A percentile compares a stretch with the other conserved stretches of the same genome.
phyloP scores from a whole-genome alignment of 2,888 invertebrate species.

The Melanchra persicariae region DNA sequence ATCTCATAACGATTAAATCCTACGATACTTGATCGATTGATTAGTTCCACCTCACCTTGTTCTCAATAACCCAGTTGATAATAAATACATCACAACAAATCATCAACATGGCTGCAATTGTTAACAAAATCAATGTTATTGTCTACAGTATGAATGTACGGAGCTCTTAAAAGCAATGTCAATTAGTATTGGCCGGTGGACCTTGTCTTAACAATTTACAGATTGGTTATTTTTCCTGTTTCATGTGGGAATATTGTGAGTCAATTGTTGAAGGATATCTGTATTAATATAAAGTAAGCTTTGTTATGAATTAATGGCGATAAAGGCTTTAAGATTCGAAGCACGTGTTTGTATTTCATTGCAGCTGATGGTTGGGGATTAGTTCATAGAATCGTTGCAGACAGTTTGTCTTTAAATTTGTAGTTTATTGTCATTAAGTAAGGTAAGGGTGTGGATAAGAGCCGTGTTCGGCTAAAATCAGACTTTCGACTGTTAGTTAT shows the following conservation, averaged over 20 bases:
- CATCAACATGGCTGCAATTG: conserved; percentile 28
- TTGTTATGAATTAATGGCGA: conserved; percentile 16
- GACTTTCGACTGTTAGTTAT: no score
- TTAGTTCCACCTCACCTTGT: conserved; percentile 39
- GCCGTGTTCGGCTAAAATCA: no score
- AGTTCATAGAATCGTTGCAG: neutral
- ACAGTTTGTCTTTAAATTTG: neutral
- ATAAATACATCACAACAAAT: conserved; percentile 34
- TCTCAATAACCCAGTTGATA: conserved; percentile 37
- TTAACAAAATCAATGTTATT: conserved; percentile 43
- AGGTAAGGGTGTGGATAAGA: neutral
- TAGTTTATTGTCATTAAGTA: conserved; percentile 10
- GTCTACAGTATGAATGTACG: conserved; percentile 10
- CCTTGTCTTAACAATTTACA: conserved; percentile 35
- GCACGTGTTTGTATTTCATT: conserved; percentile 2
- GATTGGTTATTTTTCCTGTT: conserved; percentile 48
- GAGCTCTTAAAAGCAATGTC: conserved; percentile 49
- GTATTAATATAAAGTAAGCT: conserved; percentile 3
- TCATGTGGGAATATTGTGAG: conserved; percentile 43
- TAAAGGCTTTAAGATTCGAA: conserved; percentile 1
- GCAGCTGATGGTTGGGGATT: conserved; percentile 12
- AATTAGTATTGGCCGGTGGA: conserved; percentile 36
- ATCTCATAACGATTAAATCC: neutral
- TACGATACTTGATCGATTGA: neutral
- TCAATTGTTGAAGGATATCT: conserved; percentile 48